A percentile compares a stretch with the other conserved stretches of the same genome.
phyloP scores from a whole-genome alignment of 2,113 vertebrate genomes.

The Pardalotus punctatus region DNA sequence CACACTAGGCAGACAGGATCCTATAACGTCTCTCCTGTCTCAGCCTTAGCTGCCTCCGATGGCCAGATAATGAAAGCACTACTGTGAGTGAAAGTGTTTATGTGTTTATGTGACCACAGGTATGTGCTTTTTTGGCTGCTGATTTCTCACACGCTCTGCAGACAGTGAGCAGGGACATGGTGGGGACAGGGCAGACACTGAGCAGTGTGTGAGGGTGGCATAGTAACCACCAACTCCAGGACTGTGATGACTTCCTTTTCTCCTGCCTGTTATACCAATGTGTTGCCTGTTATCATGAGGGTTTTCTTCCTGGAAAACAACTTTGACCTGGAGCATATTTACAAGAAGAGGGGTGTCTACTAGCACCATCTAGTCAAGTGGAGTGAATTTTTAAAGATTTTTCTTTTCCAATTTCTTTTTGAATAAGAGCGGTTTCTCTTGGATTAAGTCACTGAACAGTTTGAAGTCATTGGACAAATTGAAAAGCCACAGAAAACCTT shows the following conservation, averaged over 20 bases:
- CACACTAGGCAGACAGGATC: slow-evolving; percentile 44
- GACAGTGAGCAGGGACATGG: background rate
- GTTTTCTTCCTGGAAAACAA: background rate
- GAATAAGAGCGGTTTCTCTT: background rate
- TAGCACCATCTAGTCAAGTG: background rate
- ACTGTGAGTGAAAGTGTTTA: slow-evolving; percentile 76
- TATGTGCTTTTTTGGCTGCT: slow-evolving; percentile 5
- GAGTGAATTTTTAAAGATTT: background rate
- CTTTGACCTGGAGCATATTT: background rate
- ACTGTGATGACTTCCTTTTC: background rate
- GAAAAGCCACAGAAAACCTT: background rate
- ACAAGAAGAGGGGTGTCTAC: background rate
- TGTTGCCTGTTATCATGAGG: background rate
- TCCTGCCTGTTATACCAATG: background rate
- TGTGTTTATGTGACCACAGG: slow-evolving; percentile 63
- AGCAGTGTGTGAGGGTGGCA: accelerated
- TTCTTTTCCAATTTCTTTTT: background rate
- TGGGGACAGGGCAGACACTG: background rate
- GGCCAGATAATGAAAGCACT: slow-evolving; percentile 72
- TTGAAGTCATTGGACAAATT: background rate
- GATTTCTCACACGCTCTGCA: slow-evolving; percentile 1
- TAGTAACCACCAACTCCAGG: background rate
- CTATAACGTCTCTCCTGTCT: slow-evolving; percentile 67
- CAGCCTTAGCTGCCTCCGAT: slow-evolving; percentile 62
- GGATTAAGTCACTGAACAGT: background rate